These are phyloP conservation scores for Chaetorhynchus papuensis DNA, from an alignment of 2,113 vertebrate genomes.

Conservation along the genomic window DNA sequence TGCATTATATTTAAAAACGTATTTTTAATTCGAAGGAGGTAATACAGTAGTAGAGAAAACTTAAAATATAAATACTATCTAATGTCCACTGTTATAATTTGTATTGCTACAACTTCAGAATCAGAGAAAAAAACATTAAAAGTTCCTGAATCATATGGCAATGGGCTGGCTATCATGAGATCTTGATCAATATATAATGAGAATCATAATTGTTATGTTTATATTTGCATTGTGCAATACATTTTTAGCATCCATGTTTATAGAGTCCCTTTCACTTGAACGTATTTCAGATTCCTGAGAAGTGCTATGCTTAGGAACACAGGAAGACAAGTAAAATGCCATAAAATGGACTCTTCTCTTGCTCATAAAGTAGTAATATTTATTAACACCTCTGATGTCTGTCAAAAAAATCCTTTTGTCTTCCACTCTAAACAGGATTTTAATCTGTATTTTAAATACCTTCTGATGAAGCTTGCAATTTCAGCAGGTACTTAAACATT, in stretches of 20 bases:
- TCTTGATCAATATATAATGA: neutral
- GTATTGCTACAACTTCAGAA: conserved; percentile 3
- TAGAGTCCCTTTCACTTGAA: neutral
- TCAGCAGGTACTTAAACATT: neutral
- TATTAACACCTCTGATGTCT: conserved; percentile 18
- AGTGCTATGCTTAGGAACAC: neutral
- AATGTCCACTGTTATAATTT: neutral
- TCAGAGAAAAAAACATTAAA: neutral
- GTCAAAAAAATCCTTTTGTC: neutral
- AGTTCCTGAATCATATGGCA: neutral
- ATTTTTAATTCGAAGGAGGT: neutral
- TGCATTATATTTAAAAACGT: neutral
- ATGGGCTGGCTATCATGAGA: neutral
- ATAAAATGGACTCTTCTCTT: neutral
- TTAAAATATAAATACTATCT: neutral
- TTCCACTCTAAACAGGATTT: neutral
- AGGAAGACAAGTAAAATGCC: neutral
- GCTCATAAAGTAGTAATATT: neutral
- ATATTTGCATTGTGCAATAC: neutral
- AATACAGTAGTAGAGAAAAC: neutral
- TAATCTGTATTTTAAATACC: conserved; percentile 25
- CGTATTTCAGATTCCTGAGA: neutral
- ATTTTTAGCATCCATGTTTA: neutral
- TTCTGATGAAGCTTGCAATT: neutral
- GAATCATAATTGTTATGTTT: neutral